Base-by-base conservation (phyloP, 2,888 invertebrate genomes). In the Orchesellides sinensis region DNA sequence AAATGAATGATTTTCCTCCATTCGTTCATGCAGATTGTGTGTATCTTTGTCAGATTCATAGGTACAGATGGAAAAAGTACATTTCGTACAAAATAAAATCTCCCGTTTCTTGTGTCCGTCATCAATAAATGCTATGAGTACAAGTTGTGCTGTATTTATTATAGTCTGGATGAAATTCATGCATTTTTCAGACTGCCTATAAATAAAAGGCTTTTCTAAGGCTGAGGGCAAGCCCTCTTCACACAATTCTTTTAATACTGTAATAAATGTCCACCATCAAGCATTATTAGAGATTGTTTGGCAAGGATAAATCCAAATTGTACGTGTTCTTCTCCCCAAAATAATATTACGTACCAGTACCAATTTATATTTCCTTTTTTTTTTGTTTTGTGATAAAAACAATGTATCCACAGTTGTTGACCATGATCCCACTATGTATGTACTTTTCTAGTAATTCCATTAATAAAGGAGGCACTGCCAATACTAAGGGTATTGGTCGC, bases 271-370 rank as follows among this genome's bases (percentile, higher is more conserved):
- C 19, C 61, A 61, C n/a, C 10, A 68, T 49, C 35, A 45, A 12
- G n/a, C n/a, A 29, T 61, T 14, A 10, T 27, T 56, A 21, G 56
- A 25, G 19, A 52, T 10, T n/a, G 59, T 14, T 32, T 59, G 59
- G 66, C 66, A 66, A 49, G 54, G 52, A 80, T 63, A 65, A 80
- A 81, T 81, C 81, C 81, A 49, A 81, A 47, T 74, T 81, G 61
- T 81, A 74, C 74, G 69, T 81, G 68, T 74, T 73, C 73, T 69
- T 27, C 17, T 65, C 68, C 59, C 32, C 32, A 32, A 70, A 70
- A 21, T 19, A 17, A n/a, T 12, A 17, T 17, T 40, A 66, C 40
- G 45, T 21, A 21, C 17, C 25, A 47, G 17, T 40, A 17, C 23
- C 27, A 56, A 45, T 61, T 59, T 45, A 65, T 10, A 35, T 17